Evolutionary conservation across 2,888 invertebrate species (phyloP).

Genomic region (Monochamus alternatus): DNA sequence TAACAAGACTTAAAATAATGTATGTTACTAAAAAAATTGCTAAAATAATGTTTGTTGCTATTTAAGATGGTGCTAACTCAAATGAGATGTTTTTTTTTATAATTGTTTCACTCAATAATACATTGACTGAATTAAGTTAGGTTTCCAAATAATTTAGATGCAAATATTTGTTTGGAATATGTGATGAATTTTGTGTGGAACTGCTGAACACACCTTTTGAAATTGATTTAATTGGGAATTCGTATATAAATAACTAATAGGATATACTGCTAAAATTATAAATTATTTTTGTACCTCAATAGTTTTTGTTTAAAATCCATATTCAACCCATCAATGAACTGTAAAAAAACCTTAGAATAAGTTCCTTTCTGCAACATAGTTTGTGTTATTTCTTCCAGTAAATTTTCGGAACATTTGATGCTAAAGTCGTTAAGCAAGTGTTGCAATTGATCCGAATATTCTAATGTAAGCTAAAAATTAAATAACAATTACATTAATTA

Average conservation of each 20-base stretch:
- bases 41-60: too few species aligned
- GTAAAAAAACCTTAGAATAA: slow-evolving; percentile 43
- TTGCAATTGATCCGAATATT: slow-evolving; percentile 48
- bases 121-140: too few species aligned
- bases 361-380: slow-evolving; percentile 30
- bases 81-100: too few species aligned
- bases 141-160: too few species aligned
- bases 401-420: slow-evolving; percentile 42
- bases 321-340: slow-evolving; percentile 45
- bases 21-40: too few species aligned
- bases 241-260: not conserved
- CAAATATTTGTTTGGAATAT: too few species aligned
- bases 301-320: slow-evolving; percentile 48
- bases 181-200: too few species aligned
- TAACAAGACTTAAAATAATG: too few species aligned
- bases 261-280: not conserved
- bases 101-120: too few species aligned
- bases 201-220: too few species aligned
- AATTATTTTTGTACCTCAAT: slow-evolving; percentile 44
- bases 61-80: too few species aligned
- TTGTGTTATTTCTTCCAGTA: slow-evolving; percentile 45
- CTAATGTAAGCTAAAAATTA: slow-evolving; percentile 47
- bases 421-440: slow-evolving; percentile 44
- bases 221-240: not conserved
- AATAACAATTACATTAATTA: not conserved